Evolutionary conservation across 35 echinoderm and acorn worm genomes (phyloP).

Genomic region (Apostichopus parvimensis): DNA sequence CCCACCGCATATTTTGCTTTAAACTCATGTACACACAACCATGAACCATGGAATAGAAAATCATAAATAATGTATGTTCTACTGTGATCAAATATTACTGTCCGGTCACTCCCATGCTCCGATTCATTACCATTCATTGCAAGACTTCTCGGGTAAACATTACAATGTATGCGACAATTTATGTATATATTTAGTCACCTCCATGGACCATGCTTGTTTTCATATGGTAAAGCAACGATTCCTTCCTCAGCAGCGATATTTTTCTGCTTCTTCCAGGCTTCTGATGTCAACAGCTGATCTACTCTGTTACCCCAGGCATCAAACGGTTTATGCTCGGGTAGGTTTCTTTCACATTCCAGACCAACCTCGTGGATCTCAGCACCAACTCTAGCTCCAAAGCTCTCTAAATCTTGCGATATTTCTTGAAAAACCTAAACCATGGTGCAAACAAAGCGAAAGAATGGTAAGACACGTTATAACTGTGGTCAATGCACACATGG

Average conservation of each 20-base stretch:
- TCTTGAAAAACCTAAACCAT: slow-evolving; percentile 66
- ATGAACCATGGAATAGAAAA: too few species aligned
- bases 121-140: too few species aligned
- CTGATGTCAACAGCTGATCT: slow-evolving; percentile 76
- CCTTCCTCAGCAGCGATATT: slow-evolving; percentile 86
- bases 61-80: too few species aligned
- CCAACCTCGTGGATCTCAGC: slow-evolving; percentile 81
- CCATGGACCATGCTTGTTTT: slow-evolving; percentile 82
- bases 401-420: slow-evolving; percentile 73
- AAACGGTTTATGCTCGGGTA: slow-evolving; percentile 65
- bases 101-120: too few species aligned
- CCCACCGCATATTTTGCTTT: too few species aligned
- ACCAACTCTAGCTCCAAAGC: slow-evolving; percentile 74
- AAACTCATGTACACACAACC: too few species aligned
- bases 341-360: slow-evolving; percentile 74
- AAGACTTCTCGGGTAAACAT: too few species aligned
- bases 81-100: too few species aligned
- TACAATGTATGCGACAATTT: too few species aligned
- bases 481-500: too few species aligned
- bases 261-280: slow-evolving; percentile 93
- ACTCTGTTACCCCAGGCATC: slow-evolving; percentile 96
- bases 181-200: slow-evolving; percentile 46
- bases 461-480: not conserved
- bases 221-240: slow-evolving; percentile 91
- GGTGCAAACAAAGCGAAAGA: not conserved